Evolutionary conservation across 2,797 vertebrate species (phyloP), one percentile per base, ranked within the genome.

Genomic region (Aplochiton taeniatus): DNA sequence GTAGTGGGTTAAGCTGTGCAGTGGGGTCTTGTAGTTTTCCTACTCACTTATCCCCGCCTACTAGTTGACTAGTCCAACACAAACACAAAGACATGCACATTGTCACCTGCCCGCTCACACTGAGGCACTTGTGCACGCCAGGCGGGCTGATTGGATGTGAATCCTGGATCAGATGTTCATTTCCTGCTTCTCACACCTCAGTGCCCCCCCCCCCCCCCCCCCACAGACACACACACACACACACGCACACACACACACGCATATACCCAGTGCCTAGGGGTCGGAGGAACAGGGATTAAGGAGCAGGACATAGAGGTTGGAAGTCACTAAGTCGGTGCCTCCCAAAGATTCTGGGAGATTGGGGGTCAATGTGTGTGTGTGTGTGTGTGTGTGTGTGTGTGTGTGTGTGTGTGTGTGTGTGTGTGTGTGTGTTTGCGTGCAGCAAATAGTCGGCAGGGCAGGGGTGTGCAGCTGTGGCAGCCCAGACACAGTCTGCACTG

Each of bases 151-250:
- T 83, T 87, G 71, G 73, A 82, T 76, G 78, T 82, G 73, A 85
- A 80, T 84, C 79, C 67, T 52, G 80, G 75, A 76, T 85, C 83
- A 87, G 77, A 74, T 80, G 88, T 68, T 91, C 87, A 92, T 89
- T 92, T 92, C 90, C 89, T 89, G 83, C 71, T 64, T 76, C 84
- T 85, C 82, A 83, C 88, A 89, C 86, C 83, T 88, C 84, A 78
- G 62, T 69, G 80, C 80, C 50, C 61, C 61, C 56, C 42, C 61
- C 16, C 47, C 41, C 6, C 49, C 16, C 18, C 49, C 18, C n/a
- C 17, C 13, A 43, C 31, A 20, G 48, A 63, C 49, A 48, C 42
- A 60, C 61, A 60, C 49, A 64, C 68, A 51, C 56, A 18, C 69
- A 60, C 65, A 77, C 76, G 42, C 74, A 50, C 54, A 72, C 31